These are phyloP conservation scores for Neotoxoptera formosana DNA, from an alignment of 1,140 invertebrate species.

Conservation along the genomic window DNA sequence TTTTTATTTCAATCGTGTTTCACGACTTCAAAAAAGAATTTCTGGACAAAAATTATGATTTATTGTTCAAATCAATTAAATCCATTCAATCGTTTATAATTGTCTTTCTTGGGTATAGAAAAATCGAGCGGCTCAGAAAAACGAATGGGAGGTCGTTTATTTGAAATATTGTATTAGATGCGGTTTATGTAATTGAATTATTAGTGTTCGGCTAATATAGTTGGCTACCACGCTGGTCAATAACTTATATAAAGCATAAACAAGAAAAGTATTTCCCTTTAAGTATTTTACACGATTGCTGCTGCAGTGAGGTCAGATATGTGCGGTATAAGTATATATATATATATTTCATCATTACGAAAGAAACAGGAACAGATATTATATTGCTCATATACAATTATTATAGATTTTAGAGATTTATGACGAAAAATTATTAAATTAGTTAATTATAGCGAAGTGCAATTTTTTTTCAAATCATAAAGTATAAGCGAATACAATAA, in stretches of 20 bases:
- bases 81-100: background rate
- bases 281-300: background rate
- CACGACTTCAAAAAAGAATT: background rate
- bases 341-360: background rate
- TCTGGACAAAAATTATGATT: background rate
- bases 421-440: background rate
- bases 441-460: background rate
- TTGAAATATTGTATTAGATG: background rate
- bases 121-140: background rate
- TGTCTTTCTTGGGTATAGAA: background rate
- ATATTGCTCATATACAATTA: background rate
- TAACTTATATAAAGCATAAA: conserved; percentile 14
- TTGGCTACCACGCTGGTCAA: background rate
- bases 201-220: conserved; percentile 1
- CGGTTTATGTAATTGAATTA: conserved; percentile 3
- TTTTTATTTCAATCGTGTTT: background rate
- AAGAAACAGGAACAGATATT: background rate
- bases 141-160: background rate
- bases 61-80: background rate
- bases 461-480: background rate
- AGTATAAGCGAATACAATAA: background rate
- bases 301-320: background rate
- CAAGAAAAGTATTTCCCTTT: background rate
- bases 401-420: background rate
- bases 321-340: background rate